These are phyloP conservation scores for Diorhabda sublineata DNA, from an alignment of 1,140 invertebrate species.

Conservation along the genomic window DNA sequence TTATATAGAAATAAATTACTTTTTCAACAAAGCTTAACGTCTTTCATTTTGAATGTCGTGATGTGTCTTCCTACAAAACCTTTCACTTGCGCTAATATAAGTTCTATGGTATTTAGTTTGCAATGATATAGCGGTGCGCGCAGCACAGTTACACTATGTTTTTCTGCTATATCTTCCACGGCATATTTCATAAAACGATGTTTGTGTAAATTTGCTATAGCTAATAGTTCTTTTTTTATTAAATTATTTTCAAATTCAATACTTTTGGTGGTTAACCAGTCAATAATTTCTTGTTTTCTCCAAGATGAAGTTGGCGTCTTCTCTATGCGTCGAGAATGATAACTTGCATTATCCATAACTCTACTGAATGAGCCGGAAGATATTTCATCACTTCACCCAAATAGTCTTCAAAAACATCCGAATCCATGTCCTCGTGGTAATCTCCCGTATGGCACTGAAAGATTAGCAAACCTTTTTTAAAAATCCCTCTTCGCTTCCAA, in stretches of 20 bases:
- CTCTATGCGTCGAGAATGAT: background rate
- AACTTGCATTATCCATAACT: background rate
- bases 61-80: background rate
- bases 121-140: background rate
- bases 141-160: too few species aligned
- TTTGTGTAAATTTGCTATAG: background rate
- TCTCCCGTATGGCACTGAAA: too few species aligned
- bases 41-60: background rate
- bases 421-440: too few species aligned
- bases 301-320: background rate
- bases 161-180: too few species aligned
- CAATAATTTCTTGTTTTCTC: background rate
- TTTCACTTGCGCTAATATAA: background rate
- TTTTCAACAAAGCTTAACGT: too few species aligned
- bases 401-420: background rate
- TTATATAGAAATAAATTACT: too few species aligned
- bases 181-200: too few species aligned
- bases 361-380: background rate
- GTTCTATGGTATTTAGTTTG: background rate
- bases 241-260: background rate
- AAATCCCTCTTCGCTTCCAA: too few species aligned
- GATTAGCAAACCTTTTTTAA: too few species aligned
- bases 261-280: too few species aligned
- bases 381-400: background rate
- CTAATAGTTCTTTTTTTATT: background rate